Evolutionary conservation across 1,140 invertebrate genomes (phyloP).

Genomic region (Drosophila willistoni): DNA sequence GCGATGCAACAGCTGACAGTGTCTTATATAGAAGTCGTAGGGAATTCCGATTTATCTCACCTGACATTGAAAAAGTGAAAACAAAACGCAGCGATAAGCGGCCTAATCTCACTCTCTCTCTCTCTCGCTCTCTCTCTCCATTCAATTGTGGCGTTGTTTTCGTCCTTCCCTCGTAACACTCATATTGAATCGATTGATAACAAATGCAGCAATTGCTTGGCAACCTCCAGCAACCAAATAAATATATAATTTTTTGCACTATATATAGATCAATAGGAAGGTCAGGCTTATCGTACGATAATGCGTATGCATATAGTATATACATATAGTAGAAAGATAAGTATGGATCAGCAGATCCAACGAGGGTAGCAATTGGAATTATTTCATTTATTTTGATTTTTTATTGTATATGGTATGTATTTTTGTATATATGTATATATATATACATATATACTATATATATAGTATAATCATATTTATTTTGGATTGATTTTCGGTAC

Average conservation of each 20-base stretch:
- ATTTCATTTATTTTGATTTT: neutral
- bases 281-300: constrained; percentile 44
- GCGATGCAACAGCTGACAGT: neutral
- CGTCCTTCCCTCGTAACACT: neutral
- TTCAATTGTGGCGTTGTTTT: neutral
- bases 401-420: constrained; percentile 13
- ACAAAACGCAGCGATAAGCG: constrained; percentile 5
- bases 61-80: neutral
- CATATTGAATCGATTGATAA: neutral
- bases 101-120: neutral
- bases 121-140: neutral
- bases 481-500: constrained; percentile 38
- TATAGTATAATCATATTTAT: constrained; percentile 37
- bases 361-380: neutral
- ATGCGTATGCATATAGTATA: neutral
- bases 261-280: constrained; percentile 28
- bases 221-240: constrained; percentile 1
- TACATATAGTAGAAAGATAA: neutral
- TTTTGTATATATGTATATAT: constrained; percentile 13
- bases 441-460: no score
- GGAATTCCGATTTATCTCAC: constrained; percentile 13
- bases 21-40: neutral
- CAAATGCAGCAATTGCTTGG: constrained; percentile 1
- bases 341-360: neutral
- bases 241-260: neutral